These are phyloP conservation scores for Eudasyphora cyanicolor DNA, from an alignment of 2,888 invertebrate species.

Conservation along the genomic window DNA sequence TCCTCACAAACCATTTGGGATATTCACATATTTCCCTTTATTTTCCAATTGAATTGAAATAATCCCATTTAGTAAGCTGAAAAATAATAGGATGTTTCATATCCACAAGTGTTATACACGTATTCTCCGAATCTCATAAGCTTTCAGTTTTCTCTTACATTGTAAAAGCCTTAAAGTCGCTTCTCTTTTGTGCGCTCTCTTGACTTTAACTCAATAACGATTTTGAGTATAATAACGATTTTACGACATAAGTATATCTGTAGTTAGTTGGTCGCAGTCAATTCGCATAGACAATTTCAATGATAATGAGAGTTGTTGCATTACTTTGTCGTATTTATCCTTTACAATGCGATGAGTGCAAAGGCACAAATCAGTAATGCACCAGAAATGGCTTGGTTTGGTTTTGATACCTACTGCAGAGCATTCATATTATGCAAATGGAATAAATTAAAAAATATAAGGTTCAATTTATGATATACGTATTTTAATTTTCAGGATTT, in stretches of 20 bases:
- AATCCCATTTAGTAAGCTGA: background rate
- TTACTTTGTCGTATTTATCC: background rate
- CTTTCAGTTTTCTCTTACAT: background rate
- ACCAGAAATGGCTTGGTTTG: background rate
- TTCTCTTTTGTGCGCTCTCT: background rate
- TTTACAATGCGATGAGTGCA: background rate
- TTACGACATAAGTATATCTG: background rate
- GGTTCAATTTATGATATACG: too few species aligned
- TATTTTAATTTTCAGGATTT: too few species aligned
- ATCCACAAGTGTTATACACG: conserved; percentile 3
- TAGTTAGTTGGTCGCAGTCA: background rate
- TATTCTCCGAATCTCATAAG: background rate
- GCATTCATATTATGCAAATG: background rate
- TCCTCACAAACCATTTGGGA: background rate
- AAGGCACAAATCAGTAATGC: background rate
- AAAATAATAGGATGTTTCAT: background rate
- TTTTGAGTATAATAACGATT: background rate
- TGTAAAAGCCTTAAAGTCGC: background rate
- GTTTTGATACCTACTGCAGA: background rate
- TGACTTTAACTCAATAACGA: background rate
- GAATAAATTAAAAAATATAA: too few species aligned
- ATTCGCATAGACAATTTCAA: background rate
- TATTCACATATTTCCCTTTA: background rate
- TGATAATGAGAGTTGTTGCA: background rate
- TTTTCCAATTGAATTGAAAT: background rate